These are phyloP conservation scores for Peromyscus nudipes DNA, from an alignment of 2,797 vertebrate species.

Conservation along the genomic window DNA sequence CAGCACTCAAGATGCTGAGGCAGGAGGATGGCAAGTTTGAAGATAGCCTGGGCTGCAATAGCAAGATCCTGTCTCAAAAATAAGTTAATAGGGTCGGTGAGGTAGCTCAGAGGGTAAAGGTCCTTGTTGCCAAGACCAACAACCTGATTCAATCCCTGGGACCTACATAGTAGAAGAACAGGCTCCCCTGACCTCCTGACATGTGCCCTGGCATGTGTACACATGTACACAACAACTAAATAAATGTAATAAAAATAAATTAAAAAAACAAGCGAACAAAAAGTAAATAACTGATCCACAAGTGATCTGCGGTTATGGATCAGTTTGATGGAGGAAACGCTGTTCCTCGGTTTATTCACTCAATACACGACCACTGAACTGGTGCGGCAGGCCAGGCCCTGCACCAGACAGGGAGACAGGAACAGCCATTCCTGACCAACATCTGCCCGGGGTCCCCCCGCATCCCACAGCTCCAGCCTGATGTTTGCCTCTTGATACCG, in stretches of 20 bases:
- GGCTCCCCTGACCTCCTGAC: not conserved
- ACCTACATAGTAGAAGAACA: not conserved
- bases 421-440: not conserved
- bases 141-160: not conserved
- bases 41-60: not conserved
- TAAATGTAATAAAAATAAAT: not conserved
- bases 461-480: not conserved
- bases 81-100: not conserved
- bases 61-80: not conserved
- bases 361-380: not conserved
- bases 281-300: not conserved
- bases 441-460: not conserved
- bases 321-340: not conserved
- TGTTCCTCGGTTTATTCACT: not conserved
- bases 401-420: no score
- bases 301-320: not conserved
- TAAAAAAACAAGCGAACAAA: not conserved
- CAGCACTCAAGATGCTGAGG: not conserved
- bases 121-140: not conserved
- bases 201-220: no score
- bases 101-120: not conserved
- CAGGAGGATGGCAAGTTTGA: not conserved
- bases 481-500: not conserved
- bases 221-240: not conserved
- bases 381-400: not conserved